Evolutionary conservation across 2,797 vertebrate genomes (phyloP).

Genomic region (Amazona finschi): DNA sequence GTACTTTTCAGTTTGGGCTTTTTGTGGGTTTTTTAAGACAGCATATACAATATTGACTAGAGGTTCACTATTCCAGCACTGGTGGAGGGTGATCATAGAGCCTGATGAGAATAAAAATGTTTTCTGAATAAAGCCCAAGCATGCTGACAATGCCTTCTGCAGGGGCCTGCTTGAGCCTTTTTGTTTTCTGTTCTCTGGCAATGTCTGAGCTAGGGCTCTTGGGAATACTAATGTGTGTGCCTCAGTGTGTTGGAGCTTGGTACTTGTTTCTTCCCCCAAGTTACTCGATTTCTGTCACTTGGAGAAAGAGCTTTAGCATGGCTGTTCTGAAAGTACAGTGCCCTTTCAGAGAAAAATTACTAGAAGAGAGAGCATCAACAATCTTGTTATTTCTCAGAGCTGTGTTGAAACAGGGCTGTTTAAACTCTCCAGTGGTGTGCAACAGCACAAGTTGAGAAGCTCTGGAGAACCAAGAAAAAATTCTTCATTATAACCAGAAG

Average conservation of each 20-base stretch:
- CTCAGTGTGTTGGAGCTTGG: background rate
- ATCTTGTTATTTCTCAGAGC: background rate
- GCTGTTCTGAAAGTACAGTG: background rate
- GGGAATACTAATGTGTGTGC: background rate
- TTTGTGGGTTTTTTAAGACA: background rate
- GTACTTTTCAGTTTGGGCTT: background rate
- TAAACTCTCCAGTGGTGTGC: background rate
- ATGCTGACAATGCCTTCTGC: background rate
- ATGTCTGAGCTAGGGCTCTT: background rate
- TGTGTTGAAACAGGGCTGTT: background rate
- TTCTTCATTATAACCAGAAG: background rate
- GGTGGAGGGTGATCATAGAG: background rate
- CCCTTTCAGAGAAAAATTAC: background rate
- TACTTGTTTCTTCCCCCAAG: background rate
- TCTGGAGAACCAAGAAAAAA: background rate
- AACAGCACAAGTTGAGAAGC: background rate
- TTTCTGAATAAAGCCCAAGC: background rate
- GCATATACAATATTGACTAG: background rate
- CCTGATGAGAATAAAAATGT: background rate
- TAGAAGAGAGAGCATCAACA: background rate
- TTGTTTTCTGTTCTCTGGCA: background rate
- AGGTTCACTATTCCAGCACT: background rate
- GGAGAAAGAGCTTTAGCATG: background rate
- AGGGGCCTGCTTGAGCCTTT: background rate
- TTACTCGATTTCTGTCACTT: background rate